Evolutionary conservation across 2,888 invertebrate genomes (phyloP), one percentile per base, ranked within the genome.

Genomic region (Lacanobia oleracea): DNA sequence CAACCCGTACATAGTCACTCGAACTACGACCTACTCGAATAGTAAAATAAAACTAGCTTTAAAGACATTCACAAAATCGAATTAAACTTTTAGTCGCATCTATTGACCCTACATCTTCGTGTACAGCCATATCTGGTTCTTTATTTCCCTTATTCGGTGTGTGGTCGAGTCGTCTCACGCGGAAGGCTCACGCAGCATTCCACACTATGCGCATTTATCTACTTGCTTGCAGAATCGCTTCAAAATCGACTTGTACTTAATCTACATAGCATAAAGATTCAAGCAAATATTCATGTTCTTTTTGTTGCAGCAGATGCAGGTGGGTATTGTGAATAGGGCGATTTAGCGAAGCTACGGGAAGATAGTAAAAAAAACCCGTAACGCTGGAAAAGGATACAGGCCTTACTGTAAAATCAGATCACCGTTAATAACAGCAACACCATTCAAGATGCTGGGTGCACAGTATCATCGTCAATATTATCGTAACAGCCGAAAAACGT

Each of bases 131-230:
- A 78, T 83, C 81, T 82, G 83, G 87, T 86, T 89, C 88, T 89
- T 89, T 91, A 91, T 78, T 90, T 90, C 86, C 90, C 90, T 81
- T 91, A 90, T 91, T 88, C 87, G 89, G 90, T 88, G 89, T 90
- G 90, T 88, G 91, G 89, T 87, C 89, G 80, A 61, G 57, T 68
- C 76, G 76, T 79, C 76, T 79, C 67, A 67, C 72, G 71, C 61
- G 76, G 71, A 84, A 75, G 66, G 75, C 79, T 70, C 67, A 63
- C 68, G 54, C 72, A 63, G 72, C 83, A 85, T 86, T 83, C 87
- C 84, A 53, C 62, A 68, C 57, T 59, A 27, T 62, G 67, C 27
- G 48, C 69, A 75, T 51, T 45, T 68, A 56, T 61, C 54, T 57
- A 63, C 51, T 59, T 27, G 66, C 48, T 60, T 60, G 54, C 67